phyloP scores from a whole-genome alignment of 2,888 invertebrate species.

The Caradrina clavipalpis region DNA sequence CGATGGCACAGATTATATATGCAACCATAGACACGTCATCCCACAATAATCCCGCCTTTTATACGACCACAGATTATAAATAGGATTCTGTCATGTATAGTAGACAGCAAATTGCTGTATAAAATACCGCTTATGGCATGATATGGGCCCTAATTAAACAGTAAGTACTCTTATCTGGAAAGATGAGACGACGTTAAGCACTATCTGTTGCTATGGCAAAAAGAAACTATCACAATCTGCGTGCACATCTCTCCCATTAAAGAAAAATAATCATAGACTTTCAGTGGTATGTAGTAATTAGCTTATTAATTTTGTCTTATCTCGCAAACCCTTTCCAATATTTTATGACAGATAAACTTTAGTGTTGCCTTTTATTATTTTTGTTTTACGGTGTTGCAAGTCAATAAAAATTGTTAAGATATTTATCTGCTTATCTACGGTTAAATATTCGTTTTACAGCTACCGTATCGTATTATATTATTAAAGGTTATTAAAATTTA shows the following conservation, averaged over 20 bases:
- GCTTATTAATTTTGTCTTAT: constrained; percentile 46
- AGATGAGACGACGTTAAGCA: constrained; percentile 40
- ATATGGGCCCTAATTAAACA: constrained; percentile 59
- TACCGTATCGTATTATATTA: too few species aligned
- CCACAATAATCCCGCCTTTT: constrained; percentile 50
- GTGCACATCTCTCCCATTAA: constrained; percentile 47
- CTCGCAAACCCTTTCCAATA: constrained; percentile 40
- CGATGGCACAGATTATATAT: constrained; percentile 35
- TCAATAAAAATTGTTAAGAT: constrained; percentile 14
- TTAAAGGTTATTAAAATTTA: too few species aligned
- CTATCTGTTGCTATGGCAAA: constrained; percentile 46
- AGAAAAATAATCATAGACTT: constrained; percentile 44
- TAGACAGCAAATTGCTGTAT: constrained; percentile 55
- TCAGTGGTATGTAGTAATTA: constrained; percentile 40
- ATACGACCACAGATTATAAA: constrained; percentile 56
- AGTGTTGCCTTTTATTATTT: constrained; percentile 21
- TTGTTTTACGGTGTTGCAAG: constrained; percentile 10
- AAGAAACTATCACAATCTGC: constrained; percentile 47
- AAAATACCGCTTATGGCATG: constrained; percentile 47
- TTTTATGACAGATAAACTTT: constrained; percentile 37
- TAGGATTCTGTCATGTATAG: constrained; percentile 49
- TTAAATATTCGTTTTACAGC: too few species aligned
- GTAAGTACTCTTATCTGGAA: constrained; percentile 55
- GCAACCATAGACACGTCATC: constrained; percentile 49
- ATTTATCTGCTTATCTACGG: background rate